Evolutionary conservation across 2,797 vertebrate genomes (phyloP), one percentile per base, ranked within the genome.

Genomic region (Anomalospiza imberbis): DNA sequence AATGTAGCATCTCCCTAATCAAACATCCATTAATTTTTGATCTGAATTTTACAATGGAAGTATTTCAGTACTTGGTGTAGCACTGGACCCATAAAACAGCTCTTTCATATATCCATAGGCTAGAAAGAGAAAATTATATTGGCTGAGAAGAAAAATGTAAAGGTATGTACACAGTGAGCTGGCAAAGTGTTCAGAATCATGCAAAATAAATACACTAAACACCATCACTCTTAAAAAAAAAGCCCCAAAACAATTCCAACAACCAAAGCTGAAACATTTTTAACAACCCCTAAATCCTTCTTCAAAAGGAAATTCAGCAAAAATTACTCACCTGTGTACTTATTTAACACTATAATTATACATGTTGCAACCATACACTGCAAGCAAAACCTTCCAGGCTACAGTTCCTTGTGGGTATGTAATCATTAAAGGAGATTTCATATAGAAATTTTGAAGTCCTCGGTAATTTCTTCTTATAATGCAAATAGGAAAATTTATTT

Each of bases 181-280:
- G 7, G 18, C 4, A 28, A 82, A 65, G 26, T 26, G 22, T 47
- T 48, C 12, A 73, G 22, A n/a, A 57, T 67, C 4, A 34, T 32
- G 14, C 10, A 31, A 66, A 73, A 32, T 2, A 6, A 24, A n/a
- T 40, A 67, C 2, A 73, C 3, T 48, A 71, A 76, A 86, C 25
- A 53, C 2, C 3, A 66, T 7, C 17, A 53, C 5, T 70, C 14
- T 21, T 17, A 34, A 36, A 40, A 17, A 17, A 44, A 28, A 25
- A 8, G 1, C 0, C 5, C 9, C 12, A 5, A 16, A 40, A 12
- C 1, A 47, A 48, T 34, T 28, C 6, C 19, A 55, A n/a, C 18
- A n/a, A 50, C 12, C 13, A 70, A 82, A 75, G 9, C 11, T 6
- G 10, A 50, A 75, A 24, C 5, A 36, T 53, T 65, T 70, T 54